Percentiles rank a stretch among this genome's conserved stretches.
Conservation (phyloP, 2,888 invertebrate genomes). For the Diarsia brunnea region DNA sequence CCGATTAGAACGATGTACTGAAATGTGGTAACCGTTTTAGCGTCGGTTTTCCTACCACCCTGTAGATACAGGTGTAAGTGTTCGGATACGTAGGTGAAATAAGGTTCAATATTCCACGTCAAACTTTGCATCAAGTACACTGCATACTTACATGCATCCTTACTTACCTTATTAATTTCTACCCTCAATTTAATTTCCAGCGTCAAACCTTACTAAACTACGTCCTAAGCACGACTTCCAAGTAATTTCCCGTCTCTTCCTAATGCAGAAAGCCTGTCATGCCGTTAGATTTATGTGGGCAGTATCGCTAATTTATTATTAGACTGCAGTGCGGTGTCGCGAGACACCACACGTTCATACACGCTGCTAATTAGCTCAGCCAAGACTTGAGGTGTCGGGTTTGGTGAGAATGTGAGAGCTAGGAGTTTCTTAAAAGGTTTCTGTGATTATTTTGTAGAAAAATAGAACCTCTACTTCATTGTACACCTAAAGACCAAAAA, state of each 20-base stretch:
- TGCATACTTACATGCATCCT: background rate
- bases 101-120: background rate
- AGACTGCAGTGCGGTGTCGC: conserved; percentile 65
- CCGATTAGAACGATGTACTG: too few species aligned
- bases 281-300: conserved; percentile 55
- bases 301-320: conserved; percentile 62
- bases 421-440: background rate
- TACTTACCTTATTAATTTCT: background rate
- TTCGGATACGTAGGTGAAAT: background rate
- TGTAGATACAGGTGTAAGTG: too few species aligned
- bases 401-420: background rate
- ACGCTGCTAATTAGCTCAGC: conserved; percentile 46
- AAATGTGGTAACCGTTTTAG: too few species aligned
- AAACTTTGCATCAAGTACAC: background rate
- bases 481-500: too few species aligned
- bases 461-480: too few species aligned
- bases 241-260: conserved; percentile 23
- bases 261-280: conserved; percentile 64
- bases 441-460: background rate
- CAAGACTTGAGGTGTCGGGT: conserved; percentile 31
- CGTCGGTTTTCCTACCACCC: too few species aligned
- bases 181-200: background rate
- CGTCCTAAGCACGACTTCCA: conserved; percentile 11
- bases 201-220: conserved; percentile 11
- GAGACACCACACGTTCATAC: conserved; percentile 34